These are phyloP conservation scores for Lithosia quadra DNA, from an alignment of 2,888 invertebrate species.

Conservation along the genomic window DNA sequence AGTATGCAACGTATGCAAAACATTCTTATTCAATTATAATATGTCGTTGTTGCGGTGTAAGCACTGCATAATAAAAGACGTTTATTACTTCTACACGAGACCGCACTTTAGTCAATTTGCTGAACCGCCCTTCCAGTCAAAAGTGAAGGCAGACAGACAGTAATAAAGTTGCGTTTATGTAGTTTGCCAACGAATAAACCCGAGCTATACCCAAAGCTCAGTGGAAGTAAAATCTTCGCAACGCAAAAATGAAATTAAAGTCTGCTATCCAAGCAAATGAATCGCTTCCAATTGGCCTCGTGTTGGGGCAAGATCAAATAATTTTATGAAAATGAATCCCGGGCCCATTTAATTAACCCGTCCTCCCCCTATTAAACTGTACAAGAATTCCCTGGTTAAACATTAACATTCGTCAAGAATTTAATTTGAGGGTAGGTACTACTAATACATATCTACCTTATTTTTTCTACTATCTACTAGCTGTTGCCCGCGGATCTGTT, in stretches of 20 bases:
- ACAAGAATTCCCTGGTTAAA: slow-evolving; percentile 85
- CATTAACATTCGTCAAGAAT: slow-evolving; percentile 84
- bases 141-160: slow-evolving; percentile 71
- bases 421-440: slow-evolving; percentile 74
- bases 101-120: slow-evolving; percentile 70
- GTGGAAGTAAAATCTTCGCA: slow-evolving; percentile 54
- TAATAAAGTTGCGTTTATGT: slow-evolving; percentile 76
- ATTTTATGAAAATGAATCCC: slow-evolving; percentile 84
- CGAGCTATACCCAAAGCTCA: slow-evolving; percentile 52
- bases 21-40: slow-evolving; percentile 49
- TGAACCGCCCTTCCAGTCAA: slow-evolving; percentile 63
- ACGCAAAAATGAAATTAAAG: slow-evolving; percentile 76
- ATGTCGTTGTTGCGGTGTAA: slow-evolving; percentile 34
- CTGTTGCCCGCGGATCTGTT: slow-evolving; percentile 7
- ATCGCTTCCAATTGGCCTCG: slow-evolving; percentile 72
- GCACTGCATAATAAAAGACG: slow-evolving; percentile 56
- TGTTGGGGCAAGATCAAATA: slow-evolving; percentile 81
- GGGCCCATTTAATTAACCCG: slow-evolving; percentile 84
- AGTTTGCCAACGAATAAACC: slow-evolving; percentile 66
- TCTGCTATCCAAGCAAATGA: slow-evolving; percentile 70
- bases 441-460: slow-evolving; percentile 71
- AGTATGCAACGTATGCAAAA: slow-evolving; percentile 35
- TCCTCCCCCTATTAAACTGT: slow-evolving; percentile 80
- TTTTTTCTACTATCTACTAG: slow-evolving; percentile 65
- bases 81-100: slow-evolving; percentile 66